These are phyloP conservation scores for Myotis vivesi DNA, from an alignment of 2,797 vertebrate genomes.

Conservation along the genomic window DNA sequence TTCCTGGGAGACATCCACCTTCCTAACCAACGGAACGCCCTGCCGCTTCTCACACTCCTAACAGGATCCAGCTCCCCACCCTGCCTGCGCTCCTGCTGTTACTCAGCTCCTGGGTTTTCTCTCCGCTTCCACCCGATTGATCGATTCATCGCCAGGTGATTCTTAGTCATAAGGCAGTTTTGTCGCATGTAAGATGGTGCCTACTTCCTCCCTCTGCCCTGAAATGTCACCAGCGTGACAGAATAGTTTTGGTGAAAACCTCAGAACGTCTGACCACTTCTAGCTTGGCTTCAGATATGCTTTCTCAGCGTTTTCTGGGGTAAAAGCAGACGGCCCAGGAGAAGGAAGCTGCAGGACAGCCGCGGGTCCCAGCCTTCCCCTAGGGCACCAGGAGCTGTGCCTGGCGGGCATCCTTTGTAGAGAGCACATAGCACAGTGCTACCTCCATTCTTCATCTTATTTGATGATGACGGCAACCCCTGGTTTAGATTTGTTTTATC, in stretches of 20 bases:
- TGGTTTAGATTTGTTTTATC: too few species aligned
- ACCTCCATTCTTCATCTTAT: too few species aligned
- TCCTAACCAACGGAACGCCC: not conserved
- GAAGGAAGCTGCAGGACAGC: not conserved
- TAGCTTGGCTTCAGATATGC: not conserved
- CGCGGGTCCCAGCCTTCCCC: not conserved
- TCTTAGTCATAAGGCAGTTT: conserved; percentile 64
- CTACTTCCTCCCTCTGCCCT: not conserved
- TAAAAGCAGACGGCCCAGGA: not conserved
- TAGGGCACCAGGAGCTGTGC: too few species aligned
- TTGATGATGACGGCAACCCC: too few species aligned
- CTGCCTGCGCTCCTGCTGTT: not conserved
- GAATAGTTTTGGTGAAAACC: not conserved
- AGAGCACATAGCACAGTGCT: too few species aligned
- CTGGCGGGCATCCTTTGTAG: too few species aligned
- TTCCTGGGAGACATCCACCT: not conserved
- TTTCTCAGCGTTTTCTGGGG: not conserved
- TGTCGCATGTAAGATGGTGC: not conserved
- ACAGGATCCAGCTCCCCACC: not conserved
- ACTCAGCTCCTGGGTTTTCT: conserved; percentile 67
- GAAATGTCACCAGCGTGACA: not conserved
- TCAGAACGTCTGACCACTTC: not conserved
- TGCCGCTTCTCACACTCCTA: not conserved
- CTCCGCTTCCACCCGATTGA: conserved; percentile 13
- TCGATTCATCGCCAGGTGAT: conserved; percentile 67